Evolutionary conservation across 2,888 invertebrate species (phyloP).

Genomic region (Argyra leucocephala): DNA sequence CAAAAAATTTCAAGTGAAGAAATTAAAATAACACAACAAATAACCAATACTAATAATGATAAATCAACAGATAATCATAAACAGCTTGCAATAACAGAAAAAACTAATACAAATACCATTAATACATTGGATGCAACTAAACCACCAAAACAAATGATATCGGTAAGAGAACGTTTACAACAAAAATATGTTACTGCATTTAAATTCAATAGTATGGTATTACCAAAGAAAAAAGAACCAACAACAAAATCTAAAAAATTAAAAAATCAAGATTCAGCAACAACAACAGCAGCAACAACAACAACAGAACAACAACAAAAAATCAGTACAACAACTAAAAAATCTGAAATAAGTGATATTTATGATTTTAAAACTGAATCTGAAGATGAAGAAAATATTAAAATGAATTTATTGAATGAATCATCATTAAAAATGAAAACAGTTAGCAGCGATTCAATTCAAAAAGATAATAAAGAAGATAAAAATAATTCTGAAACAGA

Average conservation of each 20-base stretch:
- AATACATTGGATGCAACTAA: no score
- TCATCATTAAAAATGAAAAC: conserved; percentile 16
- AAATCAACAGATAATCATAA: conserved; percentile 12
- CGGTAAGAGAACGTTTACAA: conserved; percentile 18
- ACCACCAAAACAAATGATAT: conserved; percentile 13
- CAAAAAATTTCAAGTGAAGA: neutral
- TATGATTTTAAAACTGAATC: conserved; percentile 43
- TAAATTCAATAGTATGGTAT: conserved; percentile 20
- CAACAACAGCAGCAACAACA: conserved; percentile 15
- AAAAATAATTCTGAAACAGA: conserved; percentile 16
- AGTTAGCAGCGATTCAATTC: conserved; percentile 19
- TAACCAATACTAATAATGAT: neutral
- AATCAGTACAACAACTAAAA: conserved; percentile 21
- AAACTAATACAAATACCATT: conserved; percentile 12
- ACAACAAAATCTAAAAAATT: conserved; percentile 32
- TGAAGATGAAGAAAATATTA: conserved; percentile 41
- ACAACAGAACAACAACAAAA: conserved; percentile 11
- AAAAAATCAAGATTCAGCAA: conserved; percentile 25
- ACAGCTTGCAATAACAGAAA: conserved; percentile 12
- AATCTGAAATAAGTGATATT: conserved; percentile 28
- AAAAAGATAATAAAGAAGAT: conserved; percentile 7
- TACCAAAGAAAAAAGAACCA: conserved; percentile 22
- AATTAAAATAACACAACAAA: neutral
- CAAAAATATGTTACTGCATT: conserved; percentile 19
- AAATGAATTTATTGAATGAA: conserved; percentile 38